Conservation (phyloP, 2,113 vertebrate genomes). For the Eptatretus burgeri region DNA sequence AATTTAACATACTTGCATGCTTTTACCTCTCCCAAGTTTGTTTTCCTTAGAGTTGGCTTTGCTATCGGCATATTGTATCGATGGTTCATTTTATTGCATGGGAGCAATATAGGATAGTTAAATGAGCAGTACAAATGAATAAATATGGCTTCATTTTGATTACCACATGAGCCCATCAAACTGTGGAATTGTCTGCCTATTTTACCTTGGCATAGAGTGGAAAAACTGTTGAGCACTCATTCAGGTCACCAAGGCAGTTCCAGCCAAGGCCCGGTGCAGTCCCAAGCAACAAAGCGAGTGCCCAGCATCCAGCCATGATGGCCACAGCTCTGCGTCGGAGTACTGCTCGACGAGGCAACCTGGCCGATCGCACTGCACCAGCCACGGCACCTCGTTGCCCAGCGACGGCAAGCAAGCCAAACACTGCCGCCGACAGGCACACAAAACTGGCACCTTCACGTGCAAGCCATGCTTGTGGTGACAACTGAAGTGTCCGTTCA, state of each 20-base stretch:
- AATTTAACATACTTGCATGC: too few relatives aligned
- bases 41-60: too few relatives aligned
- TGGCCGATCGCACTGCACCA: conserved; percentile 58
- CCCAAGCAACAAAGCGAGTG: conserved; percentile 44
- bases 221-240: conserved; percentile 52
- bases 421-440: conserved; percentile 66
- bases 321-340: conserved; percentile 69
- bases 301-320: conserved; percentile 72
- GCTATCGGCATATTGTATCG: too few relatives aligned
- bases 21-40: too few relatives aligned
- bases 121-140: too few relatives aligned
- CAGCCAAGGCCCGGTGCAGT: conserved; percentile 71
- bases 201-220: conserved; percentile 60
- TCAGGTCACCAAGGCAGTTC: conserved; percentile 49
- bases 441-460: conserved; percentile 90
- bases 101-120: too few relatives aligned
- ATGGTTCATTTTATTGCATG: too few relatives aligned
- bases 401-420: conserved; percentile 79
- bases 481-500: conserved; percentile 56
- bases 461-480: conserved; percentile 63
- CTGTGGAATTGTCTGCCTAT: too few relatives aligned
- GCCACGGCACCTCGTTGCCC: conserved; percentile 86
- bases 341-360: conserved; percentile 29
- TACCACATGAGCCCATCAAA: too few relatives aligned
- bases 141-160: too few relatives aligned